A percentile compares a stretch with the other conserved stretches of the same genome.
These are phyloP conservation scores for Ethmia dodecea DNA, from an alignment of 2,888 invertebrate species.

Conservation along the genomic window DNA sequence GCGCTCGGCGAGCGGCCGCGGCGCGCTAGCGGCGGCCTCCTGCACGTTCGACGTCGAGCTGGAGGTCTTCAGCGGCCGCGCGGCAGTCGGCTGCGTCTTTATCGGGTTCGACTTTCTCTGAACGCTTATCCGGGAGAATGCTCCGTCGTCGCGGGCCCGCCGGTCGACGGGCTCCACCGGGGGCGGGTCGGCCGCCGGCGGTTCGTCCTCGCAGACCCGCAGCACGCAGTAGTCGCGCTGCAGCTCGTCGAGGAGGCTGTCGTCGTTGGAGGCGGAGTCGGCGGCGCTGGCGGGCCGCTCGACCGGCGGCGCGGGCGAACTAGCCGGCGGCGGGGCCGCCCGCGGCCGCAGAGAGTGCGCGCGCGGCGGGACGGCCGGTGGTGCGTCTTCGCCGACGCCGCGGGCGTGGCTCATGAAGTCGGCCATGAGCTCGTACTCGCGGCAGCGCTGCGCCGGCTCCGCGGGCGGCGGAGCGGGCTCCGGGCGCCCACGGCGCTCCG, in stretches of 20 bases:
- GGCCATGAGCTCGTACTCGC: constrained; percentile 68
- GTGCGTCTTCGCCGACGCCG: constrained; percentile 33
- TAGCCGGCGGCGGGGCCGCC: constrained; percentile 26
- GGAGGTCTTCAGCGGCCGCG: constrained; percentile 56
- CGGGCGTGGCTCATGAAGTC: constrained; percentile 54
- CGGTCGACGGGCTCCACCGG: constrained; percentile 21
- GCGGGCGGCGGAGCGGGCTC: constrained; percentile 21
- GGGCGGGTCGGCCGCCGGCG: constrained; percentile 8
- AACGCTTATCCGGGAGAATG: constrained; percentile 58
- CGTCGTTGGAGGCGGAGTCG: constrained; percentile 51
- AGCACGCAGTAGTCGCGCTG: constrained; percentile 61
- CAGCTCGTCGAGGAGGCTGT: constrained; percentile 64
- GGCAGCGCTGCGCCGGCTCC: constrained; percentile 32
- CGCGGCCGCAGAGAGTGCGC: constrained; percentile 42
- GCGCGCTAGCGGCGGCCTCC: constrained; percentile 47
- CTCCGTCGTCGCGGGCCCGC: constrained; percentile 38
- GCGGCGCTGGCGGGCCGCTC: constrained; percentile 15
- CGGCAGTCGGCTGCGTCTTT: constrained; percentile 44
- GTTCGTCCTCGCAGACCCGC: constrained; percentile 60
- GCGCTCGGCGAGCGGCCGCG: constrained; percentile 59
- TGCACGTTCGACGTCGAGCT: constrained; percentile 68
- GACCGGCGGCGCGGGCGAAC: constrained; percentile 26
- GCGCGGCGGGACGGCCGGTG: constrained; percentile 53
- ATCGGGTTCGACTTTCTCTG: constrained; percentile 70
- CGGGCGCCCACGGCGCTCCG: constrained; percentile 29